Evolutionary conservation across 2,797 vertebrate genomes (phyloP).

Genomic region (Diceros bicornis): DNA sequence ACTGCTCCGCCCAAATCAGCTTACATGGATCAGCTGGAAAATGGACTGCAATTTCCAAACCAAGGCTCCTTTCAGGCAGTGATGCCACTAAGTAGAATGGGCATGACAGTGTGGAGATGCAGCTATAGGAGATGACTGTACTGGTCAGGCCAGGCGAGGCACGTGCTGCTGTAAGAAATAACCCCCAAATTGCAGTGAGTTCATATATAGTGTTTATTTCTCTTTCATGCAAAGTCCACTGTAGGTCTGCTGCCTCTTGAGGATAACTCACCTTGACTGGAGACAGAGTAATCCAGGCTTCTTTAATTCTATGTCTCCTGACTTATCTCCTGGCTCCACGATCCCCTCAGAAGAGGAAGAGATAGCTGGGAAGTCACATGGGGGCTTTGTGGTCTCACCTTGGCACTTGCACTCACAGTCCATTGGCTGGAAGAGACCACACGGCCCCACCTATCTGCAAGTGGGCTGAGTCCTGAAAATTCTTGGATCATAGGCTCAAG

Average conservation of each 20-base stretch:
- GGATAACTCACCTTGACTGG: not conserved
- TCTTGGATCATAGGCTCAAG: not conserved
- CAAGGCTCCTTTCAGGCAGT: not conserved
- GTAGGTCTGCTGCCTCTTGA: not conserved
- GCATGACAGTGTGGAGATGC: not conserved
- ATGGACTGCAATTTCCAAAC: not conserved
- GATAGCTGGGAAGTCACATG: rapidly evolving
- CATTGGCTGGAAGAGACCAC: not conserved
- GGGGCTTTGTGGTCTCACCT: not conserved
- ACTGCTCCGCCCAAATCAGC: too few relatives aligned
- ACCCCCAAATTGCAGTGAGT: not conserved
- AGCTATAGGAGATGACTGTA: not conserved
- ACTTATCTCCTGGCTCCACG: not conserved
- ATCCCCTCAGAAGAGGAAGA: not conserved
- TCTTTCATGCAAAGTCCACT: not conserved
- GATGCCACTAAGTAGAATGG: not conserved
- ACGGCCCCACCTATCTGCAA: not conserved
- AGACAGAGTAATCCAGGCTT: not conserved
- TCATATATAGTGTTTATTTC: not conserved
- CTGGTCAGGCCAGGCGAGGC: not conserved
- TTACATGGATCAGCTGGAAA: not conserved
- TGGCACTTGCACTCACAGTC: not conserved
- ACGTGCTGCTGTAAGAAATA: not conserved
- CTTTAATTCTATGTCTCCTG: not conserved
- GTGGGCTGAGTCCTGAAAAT: not conserved